Evolutionary conservation across 2,797 vertebrate species (phyloP), one percentile per base, ranked within the genome.

Genomic region (Hemibagrus guttatus): DNA sequence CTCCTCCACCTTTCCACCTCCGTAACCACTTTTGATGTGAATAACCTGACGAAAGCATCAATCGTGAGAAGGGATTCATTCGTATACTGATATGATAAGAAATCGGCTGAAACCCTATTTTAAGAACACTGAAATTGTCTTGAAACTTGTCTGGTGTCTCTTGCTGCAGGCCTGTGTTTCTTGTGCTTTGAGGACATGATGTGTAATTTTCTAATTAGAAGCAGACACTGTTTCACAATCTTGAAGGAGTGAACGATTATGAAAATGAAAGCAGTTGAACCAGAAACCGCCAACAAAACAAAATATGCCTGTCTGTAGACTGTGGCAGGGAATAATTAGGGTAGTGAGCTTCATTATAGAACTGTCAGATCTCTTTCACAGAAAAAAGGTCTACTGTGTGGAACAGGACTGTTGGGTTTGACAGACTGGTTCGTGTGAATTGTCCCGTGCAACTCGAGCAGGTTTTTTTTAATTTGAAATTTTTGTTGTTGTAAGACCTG

Each of bases 321-420:
- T 35, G 21, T 69, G 64, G 26, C 86, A 42, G 42, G 58, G 54
- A 82, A 61, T 74, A 52, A 49, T 81, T 49, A 80, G 80, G 81
- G 69, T 87, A 86, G 79, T 68, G 85, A 86, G 85, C 81, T 78
- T 74, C 79, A 61, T 80, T 89, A 85, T 88, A 89, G 61, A 82
- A 85, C 86, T 81, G 75, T 39, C 49, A 42, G 13, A 61, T 87
- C 39, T 87, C 83, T 71, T 58, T 75, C 89, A 90, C 91, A 94
- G 84, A 91, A 90, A n/a, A 63, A 92, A 91, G 89, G 85, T 91
- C 88, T 92, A 92, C 92, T 94, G 92, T 93, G 89, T 87, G 87
- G 88, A 91, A 92, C 88, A 89, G 88, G 89, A 91, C 14, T 66
- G 79, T 84, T 84, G 35, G 42, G 89, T 35, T 39, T 59, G 35